A percentile compares a stretch with the other conserved stretches of the same genome.
Evolutionary conservation across 2,113 vertebrate species (phyloP).

Genomic region (Melospiza georgiana): DNA sequence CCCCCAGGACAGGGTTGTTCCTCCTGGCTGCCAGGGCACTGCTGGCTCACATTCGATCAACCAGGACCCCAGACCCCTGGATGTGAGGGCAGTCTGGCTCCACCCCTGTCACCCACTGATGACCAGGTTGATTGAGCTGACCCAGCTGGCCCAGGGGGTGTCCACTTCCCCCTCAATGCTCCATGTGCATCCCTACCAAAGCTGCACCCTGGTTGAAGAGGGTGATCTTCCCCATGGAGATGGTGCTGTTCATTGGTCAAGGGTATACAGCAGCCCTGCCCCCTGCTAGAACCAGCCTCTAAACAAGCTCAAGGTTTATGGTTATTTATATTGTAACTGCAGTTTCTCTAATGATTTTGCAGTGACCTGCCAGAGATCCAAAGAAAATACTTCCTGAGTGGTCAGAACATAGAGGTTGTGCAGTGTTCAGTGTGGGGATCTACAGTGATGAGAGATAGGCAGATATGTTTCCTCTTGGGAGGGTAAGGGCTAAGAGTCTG

Average conservation of each 20-base stretch:
- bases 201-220: constrained; percentile 89
- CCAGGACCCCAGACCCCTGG: neutral
- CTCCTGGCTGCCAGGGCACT: neutral
- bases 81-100: constrained; percentile 91
- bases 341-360: neutral
- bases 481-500: neutral
- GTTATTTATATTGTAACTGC: neutral
- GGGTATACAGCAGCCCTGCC: constrained; percentile 89
- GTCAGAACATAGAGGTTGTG: neutral
- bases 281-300: constrained; percentile 94
- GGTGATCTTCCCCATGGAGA: constrained; percentile 79
- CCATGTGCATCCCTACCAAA: constrained; percentile 92
- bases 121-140: constrained; percentile 94
- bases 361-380: neutral
- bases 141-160: constrained; percentile 92
- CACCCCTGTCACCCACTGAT: constrained; percentile 81
- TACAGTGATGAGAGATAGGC: neutral
- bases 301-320: constrained; percentile 90
- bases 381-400: neutral
- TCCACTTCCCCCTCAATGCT: constrained; percentile 91
- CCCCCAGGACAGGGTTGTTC: accelerated
- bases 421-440: neutral
- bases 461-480: accelerated
- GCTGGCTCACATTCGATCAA: neutral
- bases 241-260: constrained; percentile 73